Evolutionary conservation across 2,113 vertebrate genomes (phyloP), one percentile per base, ranked within the genome.

Genomic region (Reinhardtius hippoglossoides): DNA sequence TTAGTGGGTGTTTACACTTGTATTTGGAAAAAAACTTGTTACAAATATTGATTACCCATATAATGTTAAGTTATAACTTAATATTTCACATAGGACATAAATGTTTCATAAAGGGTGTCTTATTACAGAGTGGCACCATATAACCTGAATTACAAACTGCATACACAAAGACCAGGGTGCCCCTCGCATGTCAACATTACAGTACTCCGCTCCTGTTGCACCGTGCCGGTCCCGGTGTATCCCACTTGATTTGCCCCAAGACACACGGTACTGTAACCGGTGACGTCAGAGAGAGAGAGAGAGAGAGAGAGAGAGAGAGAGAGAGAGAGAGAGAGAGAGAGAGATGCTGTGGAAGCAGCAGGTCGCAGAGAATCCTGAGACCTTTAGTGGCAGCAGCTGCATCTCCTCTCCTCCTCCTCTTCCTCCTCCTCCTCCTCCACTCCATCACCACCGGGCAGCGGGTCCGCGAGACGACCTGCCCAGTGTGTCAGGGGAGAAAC

Each of bases 231-330:
- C 37, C 37, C 2, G 10, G 37, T 40, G 37, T 40, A 42, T 42
- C 40, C 2, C 10, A 4, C 3, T 46, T 4, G 42, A 13, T 50
- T 50, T 20, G n/a, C 52, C 44, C 44, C 44, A 12, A 46, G 44
- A 44, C 10, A 15, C 13, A 18, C 35, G 62, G 71, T 67, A 68
- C 23, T 68, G 58, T 62, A 52, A 64, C 44, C 55, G 66, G 16
- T 55, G 73, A 88, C 84, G 83, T 90, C 83, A 90, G 60, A 40
- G 48, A 23, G 63, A 18, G 61, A 23, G 63, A 18, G 67, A 90
- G 60, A 40, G 46, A 23, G 63, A 18, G 67, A 90, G 60, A 40
- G 46, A 23, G 63, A 18, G 67, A 64, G 67, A 59, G 23, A 27
- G 62, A 62, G 76, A 20, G 59, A 35, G 18, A 46, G 23, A 60